phyloP scores from a whole-genome alignment of 2,888 invertebrate species.

The Gryllus longicercus region DNA sequence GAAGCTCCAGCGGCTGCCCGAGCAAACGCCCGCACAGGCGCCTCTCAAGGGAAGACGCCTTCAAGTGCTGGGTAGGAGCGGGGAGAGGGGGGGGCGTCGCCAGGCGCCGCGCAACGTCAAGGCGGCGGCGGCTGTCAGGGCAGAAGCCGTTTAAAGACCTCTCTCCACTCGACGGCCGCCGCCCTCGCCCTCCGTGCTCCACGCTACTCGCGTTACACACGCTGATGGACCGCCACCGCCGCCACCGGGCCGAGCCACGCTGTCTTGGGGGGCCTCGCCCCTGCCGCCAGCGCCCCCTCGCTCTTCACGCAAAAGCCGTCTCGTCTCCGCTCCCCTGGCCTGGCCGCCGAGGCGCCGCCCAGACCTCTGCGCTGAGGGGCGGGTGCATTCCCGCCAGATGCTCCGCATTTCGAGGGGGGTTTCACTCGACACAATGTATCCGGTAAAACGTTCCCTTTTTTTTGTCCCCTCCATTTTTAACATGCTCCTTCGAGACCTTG shows the following conservation, averaged over 20 bases:
- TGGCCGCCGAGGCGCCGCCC: too few species aligned
- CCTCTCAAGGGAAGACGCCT: too few species aligned
- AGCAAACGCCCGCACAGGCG: too few species aligned
- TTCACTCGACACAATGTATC: not conserved
- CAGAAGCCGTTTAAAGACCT: not conserved
- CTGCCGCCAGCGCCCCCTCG: too few species aligned
- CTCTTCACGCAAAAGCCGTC: too few species aligned
- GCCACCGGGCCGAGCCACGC: too few species aligned
- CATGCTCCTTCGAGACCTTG: too few species aligned
- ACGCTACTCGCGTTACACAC: constrained; percentile 11
- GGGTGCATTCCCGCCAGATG: not conserved
- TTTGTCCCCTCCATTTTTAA: not conserved
- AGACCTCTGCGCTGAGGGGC: too few species aligned
- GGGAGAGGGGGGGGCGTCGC: not conserved
- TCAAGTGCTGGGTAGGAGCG: not conserved
- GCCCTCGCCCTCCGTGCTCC: not conserved
- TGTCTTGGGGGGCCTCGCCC: too few species aligned
- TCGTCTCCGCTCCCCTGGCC: too few species aligned
- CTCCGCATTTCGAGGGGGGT: not conserved
- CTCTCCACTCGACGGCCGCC: not conserved
- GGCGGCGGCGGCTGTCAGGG: not conserved
- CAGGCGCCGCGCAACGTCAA: not conserved
- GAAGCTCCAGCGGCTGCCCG: too few species aligned
- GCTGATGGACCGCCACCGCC: too few species aligned
- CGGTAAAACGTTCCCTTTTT: not conserved